A percentile compares a stretch with the other conserved stretches of the same genome.
These are phyloP conservation scores for Lamprotornis superbus DNA, from an alignment of 2,113 vertebrate genomes.

Conservation along the genomic window DNA sequence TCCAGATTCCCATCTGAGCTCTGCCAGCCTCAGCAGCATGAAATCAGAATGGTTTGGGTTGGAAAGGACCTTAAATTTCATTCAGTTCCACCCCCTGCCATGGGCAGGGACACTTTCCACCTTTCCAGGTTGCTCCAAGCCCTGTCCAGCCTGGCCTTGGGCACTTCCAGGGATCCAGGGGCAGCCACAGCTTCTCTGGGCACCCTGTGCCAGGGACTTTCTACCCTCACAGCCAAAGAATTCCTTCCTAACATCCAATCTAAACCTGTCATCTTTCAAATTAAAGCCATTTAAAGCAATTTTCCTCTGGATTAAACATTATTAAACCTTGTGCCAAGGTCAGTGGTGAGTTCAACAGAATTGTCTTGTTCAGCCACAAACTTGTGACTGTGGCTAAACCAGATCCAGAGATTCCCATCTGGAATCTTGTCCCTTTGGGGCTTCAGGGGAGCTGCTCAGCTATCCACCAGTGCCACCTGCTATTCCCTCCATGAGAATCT, in stretches of 20 bases:
- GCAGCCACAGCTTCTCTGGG: neutral
- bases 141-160: accelerated
- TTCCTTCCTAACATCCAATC: neutral
- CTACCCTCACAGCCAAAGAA: accelerated
- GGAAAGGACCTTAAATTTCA: neutral
- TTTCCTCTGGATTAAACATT: neutral
- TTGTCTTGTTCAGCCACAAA: neutral
- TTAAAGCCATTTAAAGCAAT: neutral
- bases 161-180: neutral
- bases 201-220: accelerated
- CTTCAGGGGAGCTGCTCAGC: neutral
- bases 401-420: neutral
- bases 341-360: neutral
- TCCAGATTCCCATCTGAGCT: neutral
- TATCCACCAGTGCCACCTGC: neutral
- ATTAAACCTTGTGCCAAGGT: neutral
- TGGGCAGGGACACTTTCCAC: neutral
- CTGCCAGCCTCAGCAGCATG: neutral
- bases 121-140: accelerated
- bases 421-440: neutral
- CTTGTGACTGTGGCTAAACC: neutral
- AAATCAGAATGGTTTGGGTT: neutral
- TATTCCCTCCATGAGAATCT: neutral
- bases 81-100: accelerated
- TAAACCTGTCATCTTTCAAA: neutral